Base-by-base conservation (phyloP, 2,797 vertebrate genomes). In the Atherinosoma microstoma region DNA sequence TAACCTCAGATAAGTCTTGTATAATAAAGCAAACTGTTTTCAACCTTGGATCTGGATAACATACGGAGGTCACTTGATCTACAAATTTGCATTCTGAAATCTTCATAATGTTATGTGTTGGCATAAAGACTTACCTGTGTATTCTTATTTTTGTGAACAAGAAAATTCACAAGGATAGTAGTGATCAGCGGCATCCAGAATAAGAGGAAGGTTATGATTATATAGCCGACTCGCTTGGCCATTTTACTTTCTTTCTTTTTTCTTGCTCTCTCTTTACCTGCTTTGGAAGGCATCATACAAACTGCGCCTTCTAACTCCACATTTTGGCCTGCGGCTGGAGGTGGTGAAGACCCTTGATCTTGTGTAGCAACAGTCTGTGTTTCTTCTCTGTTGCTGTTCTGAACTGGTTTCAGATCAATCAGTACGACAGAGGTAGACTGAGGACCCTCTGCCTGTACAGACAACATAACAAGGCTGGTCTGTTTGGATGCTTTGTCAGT, bases 171-270 rank as follows among this genome's bases (percentile, higher is more conserved):
- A 34, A 95, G 60, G 60, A 93, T 90, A 0, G 86, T 92, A 32
- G 80, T 84, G 54, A 95, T 92, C 60, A 96, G 45, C 0, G 94
- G 95, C n/a, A 93, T 82, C 94, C 94, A 95, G 78, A 94, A 94
- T 4, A 95, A 59, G 30, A 95, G 74, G 73, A 95, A 95, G 22
- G 93, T 94, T 24, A 94, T 22, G 20, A 95, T 93, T 2, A 96
- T 95, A 78, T 94, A 95, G 32, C 91, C 94, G 0, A 93, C 94
- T 24, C 95, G 94, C 70, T 94, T 94, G 0, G 95, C 94, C 87
- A 94, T 82, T 84, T 94, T 93, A 54, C 92, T 85, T 53, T 96
- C 95, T 64, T 94, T 95, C 57, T 84, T 94, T 56, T 94, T 93
- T 10, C 70, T 91, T 0, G 62, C 87, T 77, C 87, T 87, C 20